Base-by-base conservation (phyloP, 2,797 vertebrate genomes). In the Microctenopoma stevenorrisi region DNA sequence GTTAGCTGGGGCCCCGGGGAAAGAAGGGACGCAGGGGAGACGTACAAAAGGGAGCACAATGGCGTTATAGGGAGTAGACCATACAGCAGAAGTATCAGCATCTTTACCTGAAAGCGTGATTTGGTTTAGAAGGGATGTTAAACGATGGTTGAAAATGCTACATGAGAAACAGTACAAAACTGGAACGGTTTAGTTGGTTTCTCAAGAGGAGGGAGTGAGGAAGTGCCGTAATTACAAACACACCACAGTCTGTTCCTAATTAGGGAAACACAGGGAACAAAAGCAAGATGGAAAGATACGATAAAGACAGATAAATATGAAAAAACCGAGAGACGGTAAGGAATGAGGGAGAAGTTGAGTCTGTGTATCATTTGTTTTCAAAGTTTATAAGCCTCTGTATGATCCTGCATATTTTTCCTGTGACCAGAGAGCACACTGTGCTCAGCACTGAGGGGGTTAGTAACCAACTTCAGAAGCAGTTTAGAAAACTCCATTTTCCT, bases 181-280 rank as follows among this genome's bases (percentile, higher is more conserved):
- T 56, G 79, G 62, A 84, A 82, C 50, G 83, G 74, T 79, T 90
- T 81, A 73, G 78, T 65, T 44, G 73, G 72, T 78, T 78, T 72
- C 79, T 74, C 46, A 72, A 74, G 79, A 63, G 56, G 80, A 68
- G 82, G 82, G 82, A 86, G 89, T 48, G 78, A 92, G 93, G 91
- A 93, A 93, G 91, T 86, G 73, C 75, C 46, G 84, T 91, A 92
- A 92, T 93, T 92, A 88, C 91, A 91, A 89, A 90, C 88, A 91
- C 89, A 87, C 89, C 63, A 56, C 56, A 77, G 84, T 86, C 90
- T 93, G 93, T 89, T 89, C 85, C 89, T 91, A 84, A 93, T 93
- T 94, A 94, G 74, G 81, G 76, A 83, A 82, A 85, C 38, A 44
- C 72, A 67, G 77, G 84, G 80, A 87, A 88, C 76, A 84, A 85